A percentile compares a stretch with the other conserved stretches of the same genome.
Evolutionary conservation across 2,888 invertebrate species (phyloP).

Genomic region (Aleiodes leptofemur): DNA sequence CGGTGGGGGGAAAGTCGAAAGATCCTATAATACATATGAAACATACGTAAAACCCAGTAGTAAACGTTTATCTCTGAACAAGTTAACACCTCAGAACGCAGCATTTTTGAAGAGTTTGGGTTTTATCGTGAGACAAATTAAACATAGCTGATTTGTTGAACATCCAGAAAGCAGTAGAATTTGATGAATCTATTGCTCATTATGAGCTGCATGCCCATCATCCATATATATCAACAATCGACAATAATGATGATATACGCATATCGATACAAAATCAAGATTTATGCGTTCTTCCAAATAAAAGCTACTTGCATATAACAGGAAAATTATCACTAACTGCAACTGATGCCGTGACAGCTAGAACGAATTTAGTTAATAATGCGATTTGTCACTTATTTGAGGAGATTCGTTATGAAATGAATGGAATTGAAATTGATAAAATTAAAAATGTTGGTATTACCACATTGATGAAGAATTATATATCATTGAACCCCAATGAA

Average conservation of each 20-base stretch:
- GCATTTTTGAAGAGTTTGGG: not conserved
- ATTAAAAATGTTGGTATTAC: constrained; percentile 10
- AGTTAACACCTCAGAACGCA: no score
- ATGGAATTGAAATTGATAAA: constrained; percentile 5
- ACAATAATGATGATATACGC: constrained; percentile 7
- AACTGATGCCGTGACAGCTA: no score
- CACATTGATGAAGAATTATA: not conserved
- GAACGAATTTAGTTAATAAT: not conserved
- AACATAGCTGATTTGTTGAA: no score
- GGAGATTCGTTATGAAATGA: not conserved
- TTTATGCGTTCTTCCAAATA: not conserved
- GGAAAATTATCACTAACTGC: not conserved
- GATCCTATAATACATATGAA: not conserved
- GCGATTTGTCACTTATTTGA: not conserved
- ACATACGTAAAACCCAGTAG: not conserved
- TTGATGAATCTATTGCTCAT: constrained; percentile 9
- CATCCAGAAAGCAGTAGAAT: not conserved
- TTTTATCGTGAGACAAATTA: not conserved
- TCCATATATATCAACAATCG: not conserved
- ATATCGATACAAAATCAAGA: constrained; percentile 13
- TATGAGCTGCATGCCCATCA: constrained; percentile 9
- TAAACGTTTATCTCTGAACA: not conserved
- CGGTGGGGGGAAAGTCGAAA: no score
- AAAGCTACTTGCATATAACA: not conserved
- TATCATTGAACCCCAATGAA: not conserved